These are phyloP conservation scores for Lapara coniferarum DNA, from an alignment of 2,888 invertebrate species.

Conservation along the genomic window DNA sequence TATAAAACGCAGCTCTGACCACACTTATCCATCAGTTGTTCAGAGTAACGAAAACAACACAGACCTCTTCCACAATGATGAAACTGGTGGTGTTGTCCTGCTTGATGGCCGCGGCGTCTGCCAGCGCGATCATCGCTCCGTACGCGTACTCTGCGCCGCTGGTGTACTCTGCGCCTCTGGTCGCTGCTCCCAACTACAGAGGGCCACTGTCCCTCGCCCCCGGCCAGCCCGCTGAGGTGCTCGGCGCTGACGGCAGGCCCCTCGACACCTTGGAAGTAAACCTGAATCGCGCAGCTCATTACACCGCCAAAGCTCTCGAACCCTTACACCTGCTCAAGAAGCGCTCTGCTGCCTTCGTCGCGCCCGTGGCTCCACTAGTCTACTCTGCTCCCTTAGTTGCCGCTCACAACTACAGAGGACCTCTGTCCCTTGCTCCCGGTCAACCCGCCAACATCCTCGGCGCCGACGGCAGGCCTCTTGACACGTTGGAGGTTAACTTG, in stretches of 20 bases:
- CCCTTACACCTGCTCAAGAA: slow-evolving; percentile 61
- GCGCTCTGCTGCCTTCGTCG: slow-evolving; percentile 55
- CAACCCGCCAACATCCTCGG: slow-evolving; percentile 76
- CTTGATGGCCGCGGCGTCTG: slow-evolving; percentile 83
- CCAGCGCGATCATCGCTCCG: slow-evolving; percentile 46
- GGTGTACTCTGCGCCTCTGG: slow-evolving; percentile 34
- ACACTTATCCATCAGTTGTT: slow-evolving; percentile 64
- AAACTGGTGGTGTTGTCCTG: slow-evolving; percentile 86
- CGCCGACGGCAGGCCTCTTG: slow-evolving; percentile 75
- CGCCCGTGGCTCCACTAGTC: slow-evolving; percentile 21
- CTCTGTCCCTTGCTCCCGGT: slow-evolving; percentile 71
- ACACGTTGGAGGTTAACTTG: slow-evolving; percentile 76
- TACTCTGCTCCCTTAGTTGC: slow-evolving; percentile 24
- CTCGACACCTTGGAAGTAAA: slow-evolving; percentile 74
- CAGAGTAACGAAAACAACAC: slow-evolving; percentile 62
- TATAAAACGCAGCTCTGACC: slow-evolving; percentile 56
- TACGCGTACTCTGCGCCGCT: slow-evolving; percentile 30
- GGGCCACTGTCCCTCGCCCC: slow-evolving; percentile 50
- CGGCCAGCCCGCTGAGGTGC: slow-evolving; percentile 71
- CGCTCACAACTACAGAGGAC: slow-evolving; percentile 73
- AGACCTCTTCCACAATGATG: slow-evolving; percentile 77
- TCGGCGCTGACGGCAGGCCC: slow-evolving; percentile 71
- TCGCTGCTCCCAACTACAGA: slow-evolving; percentile 38
- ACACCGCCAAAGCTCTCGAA: slow-evolving; percentile 60
- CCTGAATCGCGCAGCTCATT: slow-evolving; percentile 68